Evolutionary conservation across 2,888 invertebrate genomes (phyloP), one percentile per base, ranked within the genome.

Genomic region (Metalampra italica): DNA sequence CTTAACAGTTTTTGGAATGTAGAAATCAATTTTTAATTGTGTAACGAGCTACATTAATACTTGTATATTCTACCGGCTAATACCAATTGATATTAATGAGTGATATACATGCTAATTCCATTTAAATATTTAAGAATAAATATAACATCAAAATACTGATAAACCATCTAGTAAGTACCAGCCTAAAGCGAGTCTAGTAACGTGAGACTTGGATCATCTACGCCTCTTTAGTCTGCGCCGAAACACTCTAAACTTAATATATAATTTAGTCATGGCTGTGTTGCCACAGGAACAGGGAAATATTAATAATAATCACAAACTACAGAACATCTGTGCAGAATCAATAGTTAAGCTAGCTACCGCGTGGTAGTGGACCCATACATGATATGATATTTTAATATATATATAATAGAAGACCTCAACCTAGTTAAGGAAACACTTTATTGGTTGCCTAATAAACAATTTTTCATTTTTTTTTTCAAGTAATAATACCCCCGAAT

Each of bases 201-300:
- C 5, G 5, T 22, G 22, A 22, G 22, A 22, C 3, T 22, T 22
- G 22, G 22, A 22, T 22, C 5, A 22, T 22, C 22, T 22, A 22
- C 22, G 22, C 22, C n/a, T 36, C n/a, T 36, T 36, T n/a, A n/a
- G 11, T 44, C 44, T 22, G 36, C 22, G 15, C 1, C 8, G 4
- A 36, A 64, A 64, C 60, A 58, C 61, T 57, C 54, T 46, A 56
- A 56, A 54, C 38, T 29, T 47, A 51, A 29, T 39, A 52, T 55
- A 62, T 37, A 57, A 54, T 61, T 60, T 64, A 57, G 72, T 75
- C 72, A 75, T 75, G 75, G 71, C 75, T 71, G 60, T 50, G n/a
- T n/a, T n/a, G 69, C 72, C 71, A 67, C 54, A 32, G 7, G 36
- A 11, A 9, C n/a, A 36, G 11, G n/a, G 2, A 8, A 32, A 9